These are phyloP conservation scores for Myotis lucifugus DNA, from an alignment of 2,113 vertebrate species.

Conservation along the genomic window DNA sequence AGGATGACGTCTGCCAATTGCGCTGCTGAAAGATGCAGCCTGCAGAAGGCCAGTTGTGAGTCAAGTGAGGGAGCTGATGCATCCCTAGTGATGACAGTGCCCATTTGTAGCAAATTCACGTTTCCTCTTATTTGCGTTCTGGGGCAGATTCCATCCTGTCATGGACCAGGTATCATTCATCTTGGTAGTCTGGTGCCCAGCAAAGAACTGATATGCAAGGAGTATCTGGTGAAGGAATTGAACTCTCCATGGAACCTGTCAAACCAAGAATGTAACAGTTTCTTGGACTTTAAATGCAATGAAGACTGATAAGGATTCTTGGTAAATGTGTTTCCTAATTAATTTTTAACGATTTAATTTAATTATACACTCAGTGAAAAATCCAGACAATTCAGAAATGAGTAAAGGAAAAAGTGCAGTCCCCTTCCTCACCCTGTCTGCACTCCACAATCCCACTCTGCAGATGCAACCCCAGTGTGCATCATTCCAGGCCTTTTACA, in stretches of 20 bases:
- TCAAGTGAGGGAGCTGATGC: not conserved
- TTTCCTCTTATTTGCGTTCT: not conserved
- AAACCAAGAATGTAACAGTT: conserved; percentile 13
- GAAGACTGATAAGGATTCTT: conserved; percentile 19
- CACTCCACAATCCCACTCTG: not conserved
- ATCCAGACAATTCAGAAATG: conserved; percentile 26
- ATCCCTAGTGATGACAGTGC: not conserved
- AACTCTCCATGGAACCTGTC: conserved; percentile 9
- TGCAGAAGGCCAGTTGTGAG: not conserved
- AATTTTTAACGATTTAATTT: conserved; percentile 34
- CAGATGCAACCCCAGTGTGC: not conserved
- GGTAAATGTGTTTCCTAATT: conserved; percentile 8
- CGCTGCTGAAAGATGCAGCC: conserved; percentile 32
- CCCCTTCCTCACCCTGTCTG: not conserved
- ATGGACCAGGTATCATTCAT: not conserved
- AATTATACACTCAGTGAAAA: not conserved
- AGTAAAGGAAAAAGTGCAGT: not conserved
- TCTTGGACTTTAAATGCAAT: conserved; percentile 26
- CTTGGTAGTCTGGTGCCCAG: not conserved
- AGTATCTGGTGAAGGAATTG: conserved; percentile 25
- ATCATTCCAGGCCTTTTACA: not conserved
- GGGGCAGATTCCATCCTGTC: not conserved
- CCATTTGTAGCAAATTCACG: not conserved
- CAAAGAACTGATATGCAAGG: not conserved
- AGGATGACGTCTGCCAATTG: not conserved